These are phyloP conservation scores for Lagodon rhomboides DNA, from an alignment of 2,797 vertebrate species.

Conservation along the genomic window DNA sequence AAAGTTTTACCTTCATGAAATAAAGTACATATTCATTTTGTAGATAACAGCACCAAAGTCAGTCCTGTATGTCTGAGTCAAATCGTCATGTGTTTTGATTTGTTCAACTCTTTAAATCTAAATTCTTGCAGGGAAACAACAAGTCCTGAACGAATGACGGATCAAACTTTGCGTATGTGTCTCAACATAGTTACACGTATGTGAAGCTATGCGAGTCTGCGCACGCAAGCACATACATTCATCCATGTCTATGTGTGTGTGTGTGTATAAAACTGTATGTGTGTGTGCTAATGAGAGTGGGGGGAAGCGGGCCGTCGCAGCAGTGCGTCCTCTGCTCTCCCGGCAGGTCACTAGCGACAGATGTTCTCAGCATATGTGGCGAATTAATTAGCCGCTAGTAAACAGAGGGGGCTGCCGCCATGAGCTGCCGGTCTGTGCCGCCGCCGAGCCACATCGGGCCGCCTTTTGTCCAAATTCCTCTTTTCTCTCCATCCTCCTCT, in stretches of 20 bases:
- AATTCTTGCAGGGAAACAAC: not conserved
- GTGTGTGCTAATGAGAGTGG: constrained; percentile 78
- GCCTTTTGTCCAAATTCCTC: constrained; percentile 96
- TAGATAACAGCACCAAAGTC: not conserved
- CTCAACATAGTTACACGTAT: constrained; percentile 32
- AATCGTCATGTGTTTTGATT: not conserved
- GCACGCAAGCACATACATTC: constrained; percentile 79
- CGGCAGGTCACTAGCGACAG: constrained; percentile 98
- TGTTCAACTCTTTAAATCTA: not conserved
- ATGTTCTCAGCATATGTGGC: constrained; percentile 99
- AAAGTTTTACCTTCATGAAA: not conserved
- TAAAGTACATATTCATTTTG: not conserved
- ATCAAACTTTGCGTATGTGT: constrained; percentile 48
- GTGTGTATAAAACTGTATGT: constrained; percentile 52
- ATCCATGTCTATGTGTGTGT: constrained; percentile 70
- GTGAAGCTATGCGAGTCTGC: constrained; percentile 58
- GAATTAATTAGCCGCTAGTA: constrained; percentile 99
- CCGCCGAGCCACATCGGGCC: constrained; percentile 71
- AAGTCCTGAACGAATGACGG: constrained; percentile 22
- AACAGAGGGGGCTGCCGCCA: constrained; percentile 95
- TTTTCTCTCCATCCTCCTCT: constrained; percentile 76
- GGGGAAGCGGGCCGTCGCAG: constrained; percentile 89
- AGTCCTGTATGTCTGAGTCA: not conserved
- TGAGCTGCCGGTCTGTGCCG: constrained; percentile 85
- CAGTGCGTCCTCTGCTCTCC: constrained; percentile 95